phyloP scores from a whole-genome alignment of 2,113 vertebrate species.

The Cephalopterus ornatus region DNA sequence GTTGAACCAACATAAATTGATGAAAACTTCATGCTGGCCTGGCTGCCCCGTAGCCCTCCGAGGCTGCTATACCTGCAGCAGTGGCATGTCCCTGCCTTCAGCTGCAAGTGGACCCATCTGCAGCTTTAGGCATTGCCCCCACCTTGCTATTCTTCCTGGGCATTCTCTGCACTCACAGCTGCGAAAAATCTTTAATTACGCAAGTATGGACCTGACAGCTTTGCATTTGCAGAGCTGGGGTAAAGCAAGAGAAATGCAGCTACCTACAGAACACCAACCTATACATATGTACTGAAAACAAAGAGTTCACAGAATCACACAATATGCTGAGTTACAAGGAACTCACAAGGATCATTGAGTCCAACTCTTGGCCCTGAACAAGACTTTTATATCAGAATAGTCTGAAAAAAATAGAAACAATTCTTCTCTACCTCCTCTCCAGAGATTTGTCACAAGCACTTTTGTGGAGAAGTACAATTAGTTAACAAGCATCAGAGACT shows the following conservation, averaged over 20 bases:
- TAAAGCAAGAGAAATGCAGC: background rate
- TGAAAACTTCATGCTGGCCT: background rate
- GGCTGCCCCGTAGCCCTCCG: background rate
- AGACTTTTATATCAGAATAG: background rate
- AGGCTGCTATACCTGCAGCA: background rate
- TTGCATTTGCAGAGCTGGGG: background rate
- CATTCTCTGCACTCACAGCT: background rate
- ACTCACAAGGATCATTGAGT: background rate
- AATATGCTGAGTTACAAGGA: background rate
- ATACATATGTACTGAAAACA: rapidly evolving
- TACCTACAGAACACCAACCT: rapidly evolving
- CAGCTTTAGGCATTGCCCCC: background rate
- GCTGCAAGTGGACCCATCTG: background rate
- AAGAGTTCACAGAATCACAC: background rate
- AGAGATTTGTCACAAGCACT: background rate
- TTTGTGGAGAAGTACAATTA: background rate
- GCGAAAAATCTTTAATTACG: background rate
- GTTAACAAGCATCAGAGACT: background rate
- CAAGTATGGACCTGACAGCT: background rate
- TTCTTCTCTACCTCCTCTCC: background rate
- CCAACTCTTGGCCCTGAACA: background rate
- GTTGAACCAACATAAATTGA: background rate
- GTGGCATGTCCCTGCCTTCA: background rate
- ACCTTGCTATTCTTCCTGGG: background rate
- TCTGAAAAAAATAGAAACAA: background rate